A percentile compares a stretch with the other conserved stretches of the same genome.
phyloP scores from a whole-genome alignment of 2,888 invertebrate genomes.

The Ephialtes manifestator region DNA sequence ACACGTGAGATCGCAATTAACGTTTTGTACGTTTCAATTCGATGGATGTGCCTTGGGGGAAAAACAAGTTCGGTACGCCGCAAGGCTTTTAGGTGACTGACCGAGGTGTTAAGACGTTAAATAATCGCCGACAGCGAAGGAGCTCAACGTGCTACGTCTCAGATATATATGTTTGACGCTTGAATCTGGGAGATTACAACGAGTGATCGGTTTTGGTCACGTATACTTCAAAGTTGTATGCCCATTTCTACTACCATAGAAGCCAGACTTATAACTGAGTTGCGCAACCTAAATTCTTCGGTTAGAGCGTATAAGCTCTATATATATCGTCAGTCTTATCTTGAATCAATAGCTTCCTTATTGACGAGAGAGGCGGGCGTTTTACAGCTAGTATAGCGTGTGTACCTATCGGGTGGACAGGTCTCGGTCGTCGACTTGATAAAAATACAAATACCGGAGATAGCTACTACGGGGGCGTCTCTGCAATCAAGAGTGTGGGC shows the following conservation, averaged over 20 bases:
- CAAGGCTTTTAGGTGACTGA: constrained; percentile 39
- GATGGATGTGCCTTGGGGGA: constrained; percentile 25
- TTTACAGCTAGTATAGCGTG: constrained; percentile 31
- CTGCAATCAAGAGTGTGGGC: constrained; percentile 66
- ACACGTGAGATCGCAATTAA: constrained; percentile 56
- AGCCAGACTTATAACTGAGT: constrained; percentile 31
- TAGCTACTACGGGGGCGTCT: constrained; percentile 64
- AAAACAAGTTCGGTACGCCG: constrained; percentile 27
- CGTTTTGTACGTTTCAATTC: constrained; percentile 69
- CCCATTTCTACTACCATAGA: constrained; percentile 2
- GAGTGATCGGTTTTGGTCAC: constrained; percentile 27
- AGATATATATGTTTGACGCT: constrained; percentile 23
- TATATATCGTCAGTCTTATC: constrained; percentile 71
- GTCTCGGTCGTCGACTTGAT: constrained; percentile 66
- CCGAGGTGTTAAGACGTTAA: constrained; percentile 67
- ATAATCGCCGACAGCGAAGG: constrained; percentile 51
- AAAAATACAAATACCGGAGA: constrained; percentile 72
- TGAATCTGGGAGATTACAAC: constrained; percentile 39
- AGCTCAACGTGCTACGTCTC: constrained; percentile 11
- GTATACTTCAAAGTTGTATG: neutral
- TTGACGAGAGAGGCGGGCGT: constrained; percentile 69
- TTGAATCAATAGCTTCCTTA: constrained; percentile 78
- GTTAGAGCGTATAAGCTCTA: constrained; percentile 11
- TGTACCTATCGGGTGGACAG: constrained; percentile 62
- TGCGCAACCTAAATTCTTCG: constrained; percentile 64